Base-by-base conservation (phyloP, 2,888 invertebrate species). In the Dasysyrphus albostriatus region DNA sequence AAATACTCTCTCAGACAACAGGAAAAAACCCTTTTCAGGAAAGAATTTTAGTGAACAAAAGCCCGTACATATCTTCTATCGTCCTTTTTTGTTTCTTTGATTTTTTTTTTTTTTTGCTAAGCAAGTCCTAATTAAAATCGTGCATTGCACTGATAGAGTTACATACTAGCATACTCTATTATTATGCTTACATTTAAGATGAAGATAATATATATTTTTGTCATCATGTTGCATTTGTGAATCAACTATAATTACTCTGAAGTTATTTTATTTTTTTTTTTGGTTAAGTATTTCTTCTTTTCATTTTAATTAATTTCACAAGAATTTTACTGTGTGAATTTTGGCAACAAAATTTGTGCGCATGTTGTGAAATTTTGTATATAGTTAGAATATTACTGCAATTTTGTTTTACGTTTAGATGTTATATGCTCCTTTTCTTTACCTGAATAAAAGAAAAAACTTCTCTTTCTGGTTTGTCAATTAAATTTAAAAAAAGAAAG, bases 231-330 rank as follows among this genome's bases (percentile, higher is more conserved):
- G 54, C 39, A 47, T n/a, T n/a, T n/a, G 8, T 4, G 9, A 8
- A 9, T 16, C 44, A 47, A 1, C 49, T 49, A 49, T 12, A 49
- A 49, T 49, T 4, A 10, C 47, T 44, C 8, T 16, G 16, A 16
- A 47, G 16, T 47, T 16, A 8, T 16, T 7, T n/a, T n/a, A n/a
- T n/a, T 47, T 44, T 34, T n/a, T 44, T 14, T 32, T 34, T n/a
- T 44, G 14, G 19, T 49, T 8, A 37, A 29, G 12, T 58, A 70
- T 63, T 56, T 47, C 12, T 24, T 29, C 42, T 19, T 63, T 56
- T 14, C 24, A 54, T 63, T 65, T 49, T 74, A 74, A 74, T 80
- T 80, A 54, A 74, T 69, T 80, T 80, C 14, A 5, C 34, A 39
- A 51, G 51, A 29, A 61, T 32, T 32, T 32, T 58, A 9, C 59